These are phyloP conservation scores for Equus przewalskii DNA, from an alignment of 2,113 vertebrate species.

Conservation along the genomic window DNA sequence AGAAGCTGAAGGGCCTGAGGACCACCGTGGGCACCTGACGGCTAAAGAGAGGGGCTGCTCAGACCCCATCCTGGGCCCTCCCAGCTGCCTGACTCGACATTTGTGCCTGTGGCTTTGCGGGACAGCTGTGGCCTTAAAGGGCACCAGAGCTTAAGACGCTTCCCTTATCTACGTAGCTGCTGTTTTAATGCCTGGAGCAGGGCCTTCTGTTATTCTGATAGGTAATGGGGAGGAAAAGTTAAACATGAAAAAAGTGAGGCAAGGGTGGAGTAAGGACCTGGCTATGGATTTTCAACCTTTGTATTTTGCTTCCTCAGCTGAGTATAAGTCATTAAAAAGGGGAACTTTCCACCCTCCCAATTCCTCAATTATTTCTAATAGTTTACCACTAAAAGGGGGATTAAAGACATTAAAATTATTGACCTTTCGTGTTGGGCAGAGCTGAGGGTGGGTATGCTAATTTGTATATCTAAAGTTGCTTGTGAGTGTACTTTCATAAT, in stretches of 20 bases:
- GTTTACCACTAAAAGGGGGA: not conserved
- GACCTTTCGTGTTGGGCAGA: not conserved
- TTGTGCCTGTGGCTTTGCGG: not conserved
- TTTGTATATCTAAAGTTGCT: not conserved
- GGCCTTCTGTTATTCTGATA: not conserved
- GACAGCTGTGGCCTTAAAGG: conserved; percentile 51
- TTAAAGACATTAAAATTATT: not conserved
- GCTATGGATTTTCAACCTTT: not conserved
- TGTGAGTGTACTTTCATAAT: not conserved
- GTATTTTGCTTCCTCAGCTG: not conserved
- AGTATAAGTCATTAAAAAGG: conserved; percentile 26
- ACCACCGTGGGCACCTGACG: not conserved
- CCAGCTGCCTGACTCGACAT: not conserved
- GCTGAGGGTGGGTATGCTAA: not conserved
- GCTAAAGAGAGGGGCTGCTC: not conserved
- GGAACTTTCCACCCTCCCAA: not conserved
- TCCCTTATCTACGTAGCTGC: conserved; percentile 50
- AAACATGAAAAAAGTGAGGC: not conserved
- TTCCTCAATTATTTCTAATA: conserved; percentile 23
- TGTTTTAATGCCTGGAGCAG: not conserved
- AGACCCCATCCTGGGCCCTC: not conserved
- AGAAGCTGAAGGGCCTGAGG: not conserved
- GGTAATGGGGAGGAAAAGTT: not conserved
- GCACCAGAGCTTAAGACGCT: not conserved
- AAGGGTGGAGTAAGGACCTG: not conserved